Percentiles rank a stretch among this genome's conserved stretches.
These are phyloP conservation scores for Limenitis camilla DNA, from an alignment of 2,888 invertebrate genomes.

Conservation along the genomic window DNA sequence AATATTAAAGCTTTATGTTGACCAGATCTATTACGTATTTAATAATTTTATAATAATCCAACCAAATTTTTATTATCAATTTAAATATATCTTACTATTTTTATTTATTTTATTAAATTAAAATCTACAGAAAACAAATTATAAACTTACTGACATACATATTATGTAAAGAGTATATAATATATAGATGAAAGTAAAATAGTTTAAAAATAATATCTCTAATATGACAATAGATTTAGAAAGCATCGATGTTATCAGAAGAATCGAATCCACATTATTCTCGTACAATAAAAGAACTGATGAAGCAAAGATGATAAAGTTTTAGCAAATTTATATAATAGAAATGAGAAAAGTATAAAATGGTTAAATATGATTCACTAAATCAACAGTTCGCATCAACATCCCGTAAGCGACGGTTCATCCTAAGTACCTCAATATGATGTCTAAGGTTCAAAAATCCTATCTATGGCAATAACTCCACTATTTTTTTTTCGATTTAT, in stretches of 20 bases:
- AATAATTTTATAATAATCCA: too few relatives aligned
- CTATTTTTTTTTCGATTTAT: neutral
- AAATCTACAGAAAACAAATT: too few relatives aligned
- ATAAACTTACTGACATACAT: too few relatives aligned
- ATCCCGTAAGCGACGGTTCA: slow-evolving; percentile 56
- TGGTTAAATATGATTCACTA: slow-evolving; percentile 44
- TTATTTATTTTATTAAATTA: too few relatives aligned
- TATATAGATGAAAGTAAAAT: neutral
- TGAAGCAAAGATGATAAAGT: slow-evolving; percentile 38
- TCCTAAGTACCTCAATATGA: slow-evolving; percentile 47
- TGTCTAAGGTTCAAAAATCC: slow-evolving; percentile 40
- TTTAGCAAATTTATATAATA: slow-evolving; percentile 63
- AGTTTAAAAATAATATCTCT: neutral
- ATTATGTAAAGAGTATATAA: too few relatives aligned
- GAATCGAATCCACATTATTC: slow-evolving; percentile 38
- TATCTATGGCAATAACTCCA: neutral
- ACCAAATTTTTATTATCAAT: too few relatives aligned
- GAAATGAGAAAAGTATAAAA: slow-evolving; percentile 67
- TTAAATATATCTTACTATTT: too few relatives aligned
- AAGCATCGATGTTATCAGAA: slow-evolving; percentile 24
- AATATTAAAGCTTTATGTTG: too few relatives aligned
- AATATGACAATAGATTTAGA: slow-evolving; percentile 15
- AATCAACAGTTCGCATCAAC: slow-evolving; percentile 59
- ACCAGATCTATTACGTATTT: too few relatives aligned
- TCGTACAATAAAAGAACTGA: slow-evolving; percentile 28